Evolutionary conservation across 2,888 invertebrate genomes (phyloP), one percentile per base, ranked within the genome.

Genomic region (Stenichneumon culpator): DNA sequence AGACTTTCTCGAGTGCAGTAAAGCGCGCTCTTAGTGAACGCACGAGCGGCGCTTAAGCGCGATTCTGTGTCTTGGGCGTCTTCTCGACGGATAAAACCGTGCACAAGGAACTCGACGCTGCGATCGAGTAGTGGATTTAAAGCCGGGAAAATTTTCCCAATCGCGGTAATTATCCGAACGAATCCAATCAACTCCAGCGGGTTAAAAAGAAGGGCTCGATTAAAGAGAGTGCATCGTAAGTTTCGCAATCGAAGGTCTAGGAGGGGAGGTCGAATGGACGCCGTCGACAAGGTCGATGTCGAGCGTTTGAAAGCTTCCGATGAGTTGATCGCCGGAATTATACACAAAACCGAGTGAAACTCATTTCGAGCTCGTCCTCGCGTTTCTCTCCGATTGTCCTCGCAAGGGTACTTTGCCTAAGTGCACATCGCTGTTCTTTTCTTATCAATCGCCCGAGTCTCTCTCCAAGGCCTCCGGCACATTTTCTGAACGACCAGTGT

Each of bases 351-450:
- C 52, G 25, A 60, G 57, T 36, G 32, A 74, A 74, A 50, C 67
- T 77, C 77, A 54, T 52, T 54, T 6, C 22, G 65, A 67, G 36
- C 25, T 50, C 77, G 77, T 39, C 14, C 67, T 54, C 67, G 22
- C 19, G 25, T 75, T 65, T 75, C 47, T 52, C 32, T 32, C 14
- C 16, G 32, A 16, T 19, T 19, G 22, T 65, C 50, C 50, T 50
- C 11, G 11, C 32, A 11, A 36, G 4, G 22, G 22, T 39, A 25
- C 65, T 63, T 77, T 36, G 52, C 63, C 83, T 75, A 91, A 92
- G 92, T 91, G 91, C 86, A 86, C 88, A 91, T 86, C 88, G 74
- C 79, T 91, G 91, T 91, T 16, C 87, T 83, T 78, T 78, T 84
- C 86, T 90, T 92, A 91, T 92, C 91, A 87, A 85, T 88, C 88